Conservation (phyloP, 2,113 vertebrate species). For the Mesoclemmys tuberculata region DNA sequence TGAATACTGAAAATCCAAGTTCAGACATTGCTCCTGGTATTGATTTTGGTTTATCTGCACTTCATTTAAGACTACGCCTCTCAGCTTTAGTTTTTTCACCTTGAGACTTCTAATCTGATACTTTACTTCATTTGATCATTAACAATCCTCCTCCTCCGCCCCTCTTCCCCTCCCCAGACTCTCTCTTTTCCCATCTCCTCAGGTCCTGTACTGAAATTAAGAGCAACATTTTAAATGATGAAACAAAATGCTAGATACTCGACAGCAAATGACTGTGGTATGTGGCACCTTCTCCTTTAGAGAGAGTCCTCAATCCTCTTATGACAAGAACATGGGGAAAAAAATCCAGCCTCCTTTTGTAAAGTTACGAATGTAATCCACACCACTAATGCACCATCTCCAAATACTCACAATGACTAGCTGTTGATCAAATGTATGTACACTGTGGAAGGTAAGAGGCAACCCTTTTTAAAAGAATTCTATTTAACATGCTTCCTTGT, state of each 20-base stretch:
- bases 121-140: neutral
- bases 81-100: neutral
- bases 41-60: neutral
- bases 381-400: neutral
- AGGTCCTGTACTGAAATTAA: neutral
- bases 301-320: neutral
- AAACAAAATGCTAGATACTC: neutral
- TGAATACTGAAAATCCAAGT: neutral
- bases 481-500: neutral
- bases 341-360: neutral
- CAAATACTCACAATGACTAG: neutral
- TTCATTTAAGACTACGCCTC: neutral
- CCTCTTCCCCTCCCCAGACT: neutral
- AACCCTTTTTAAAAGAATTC: neutral
- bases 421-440: constrained; percentile 5
- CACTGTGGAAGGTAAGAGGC: neutral
- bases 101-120: neutral
- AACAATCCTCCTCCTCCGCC: neutral
- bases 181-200: neutral
- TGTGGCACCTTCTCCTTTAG: neutral
- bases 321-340: neutral
- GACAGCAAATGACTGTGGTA: neutral
- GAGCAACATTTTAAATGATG: neutral
- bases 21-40: neutral
- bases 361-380: neutral